These are phyloP conservation scores for Serranus cabrilla DNA, from an alignment of 2,797 vertebrate species.

Conservation along the genomic window DNA sequence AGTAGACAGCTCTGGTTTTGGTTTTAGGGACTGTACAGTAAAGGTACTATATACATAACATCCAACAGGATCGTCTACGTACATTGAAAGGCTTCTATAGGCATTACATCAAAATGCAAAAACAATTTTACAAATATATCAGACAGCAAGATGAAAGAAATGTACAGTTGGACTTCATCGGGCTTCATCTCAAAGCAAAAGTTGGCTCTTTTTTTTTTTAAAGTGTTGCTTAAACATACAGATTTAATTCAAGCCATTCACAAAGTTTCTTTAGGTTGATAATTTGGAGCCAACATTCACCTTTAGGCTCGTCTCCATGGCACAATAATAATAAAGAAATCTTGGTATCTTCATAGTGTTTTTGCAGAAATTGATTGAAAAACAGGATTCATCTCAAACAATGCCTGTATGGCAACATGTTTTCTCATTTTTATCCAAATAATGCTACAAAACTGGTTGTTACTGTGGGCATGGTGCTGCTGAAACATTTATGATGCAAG, in stretches of 20 bases:
- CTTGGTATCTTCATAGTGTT: constrained; percentile 8
- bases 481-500: constrained; percentile 30
- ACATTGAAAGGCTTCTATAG: constrained; percentile 81
- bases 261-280: constrained; percentile 47
- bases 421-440: constrained; percentile 36
- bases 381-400: constrained; percentile 50
- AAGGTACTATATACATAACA: constrained; percentile 78
- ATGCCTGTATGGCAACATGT: constrained; percentile 46
- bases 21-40: constrained; percentile 80
- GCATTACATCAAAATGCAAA: constrained; percentile 73
- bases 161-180: constrained; percentile 54
- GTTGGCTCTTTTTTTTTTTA: constrained; percentile 30
- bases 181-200: constrained; percentile 54
- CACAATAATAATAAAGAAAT: constrained; percentile 55
- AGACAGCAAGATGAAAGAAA: constrained; percentile 62
- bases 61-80: constrained; percentile 72
- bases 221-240: constrained; percentile 6
- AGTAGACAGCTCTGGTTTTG: constrained; percentile 82
- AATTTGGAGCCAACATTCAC: constrained; percentile 60
- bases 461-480: constrained; percentile 13
- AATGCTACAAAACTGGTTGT: constrained; percentile 44
- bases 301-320: constrained; percentile 75
- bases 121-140: constrained; percentile 48
- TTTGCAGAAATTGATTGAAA: constrained; percentile 37
- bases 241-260: constrained; percentile 38